Base-by-base conservation (phyloP, 2,888 invertebrate genomes). In the Micoletzkya japonica region DNA sequence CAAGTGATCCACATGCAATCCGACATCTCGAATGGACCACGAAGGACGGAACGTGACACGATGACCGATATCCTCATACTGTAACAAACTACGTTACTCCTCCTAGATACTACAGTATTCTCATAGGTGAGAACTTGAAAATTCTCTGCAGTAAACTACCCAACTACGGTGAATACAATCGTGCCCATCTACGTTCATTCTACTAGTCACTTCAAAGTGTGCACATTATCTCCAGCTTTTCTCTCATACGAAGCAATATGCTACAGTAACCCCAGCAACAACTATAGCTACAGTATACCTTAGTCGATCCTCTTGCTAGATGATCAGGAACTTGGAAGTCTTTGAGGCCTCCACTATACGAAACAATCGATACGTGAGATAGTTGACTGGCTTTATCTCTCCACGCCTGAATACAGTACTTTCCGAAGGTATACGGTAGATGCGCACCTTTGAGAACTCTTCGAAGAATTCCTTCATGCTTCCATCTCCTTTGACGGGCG, bases 1-100 rank as follows among this genome's bases (percentile, higher is more conserved):
- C 32, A 79, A 73, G 74, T 86, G 86, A 74, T 86, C 86, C 2
- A 81, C 76, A 7, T 81, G 77, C 20, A 74, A 59, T 78, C 79
- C 79, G 34, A 85, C 81, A 26, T 54, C 54, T 28, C 36, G 28
- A 20, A 67, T n/a, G n/a, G 56, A 57, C 67, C 67, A 67, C 20
- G 56, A 57, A 4, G 67, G 64, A 52, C 52, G 34, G 26, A 24
- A 52, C 2, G 52, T 7, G 4, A 64, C 52, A 3, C 64, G 52
- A 4, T 30, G 3, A 36, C 49, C 61, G n/a, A n/a, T n/a, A n/a
- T n/a, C n/a, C n/a, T n/a, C n/a, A n/a, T n/a, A n/a, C n/a, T n/a
- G n/a, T n/a, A n/a, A n/a, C n/a, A n/a, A n/a, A n/a, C n/a, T n/a
- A n/a, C n/a, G n/a, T n/a, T n/a, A n/a, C n/a, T n/a, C n/a, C n/a